Percentiles rank a stretch among this genome's conserved stretches.
Evolutionary conservation across 53 echinoderm and acorn worm genomes (phyloP).

Genomic region (Henricia sp.): DNA sequence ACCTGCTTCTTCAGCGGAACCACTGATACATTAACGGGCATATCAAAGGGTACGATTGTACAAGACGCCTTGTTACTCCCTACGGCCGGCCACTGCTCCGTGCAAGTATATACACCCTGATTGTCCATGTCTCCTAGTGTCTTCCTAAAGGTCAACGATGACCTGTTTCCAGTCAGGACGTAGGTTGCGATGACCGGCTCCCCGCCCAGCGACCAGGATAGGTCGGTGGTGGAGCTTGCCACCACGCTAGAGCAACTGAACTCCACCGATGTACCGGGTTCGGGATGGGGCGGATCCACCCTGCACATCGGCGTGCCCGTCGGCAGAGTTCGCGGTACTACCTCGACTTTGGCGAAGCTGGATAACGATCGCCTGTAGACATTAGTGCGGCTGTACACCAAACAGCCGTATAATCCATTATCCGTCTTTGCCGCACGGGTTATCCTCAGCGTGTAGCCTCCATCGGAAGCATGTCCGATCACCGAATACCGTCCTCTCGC

Average conservation of each 20-base stretch:
- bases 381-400: conserved; percentile 70
- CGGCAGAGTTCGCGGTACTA: conserved; percentile 68
- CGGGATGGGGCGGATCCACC: conserved; percentile 73
- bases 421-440: conserved; percentile 44
- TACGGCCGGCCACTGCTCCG: conserved; percentile 73
- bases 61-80: conserved; percentile 68
- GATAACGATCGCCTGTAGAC: conserved; percentile 64
- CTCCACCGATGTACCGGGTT: conserved; percentile 73
- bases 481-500: conserved; percentile 45
- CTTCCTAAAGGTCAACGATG: conserved; percentile 63
- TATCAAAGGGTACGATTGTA: conserved; percentile 78
- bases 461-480: background rate
- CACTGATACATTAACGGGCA: conserved; percentile 78
- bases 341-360: conserved; percentile 64
- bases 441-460: conserved; percentile 55
- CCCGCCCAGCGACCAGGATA: conserved; percentile 66
- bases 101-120: conserved; percentile 79
- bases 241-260: conserved; percentile 75
- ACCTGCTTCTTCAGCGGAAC: conserved; percentile 46
- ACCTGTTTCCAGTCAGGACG: conserved; percentile 42
- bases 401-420: conserved; percentile 79
- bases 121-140: conserved; percentile 75
- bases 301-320: conserved; percentile 71
- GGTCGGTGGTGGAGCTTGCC: conserved; percentile 37
- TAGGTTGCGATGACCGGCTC: conserved; percentile 36